Percentiles rank a stretch among this genome's conserved stretches.
phyloP scores from a whole-genome alignment of 2,113 vertebrate genomes.

The Zapornia atra region DNA sequence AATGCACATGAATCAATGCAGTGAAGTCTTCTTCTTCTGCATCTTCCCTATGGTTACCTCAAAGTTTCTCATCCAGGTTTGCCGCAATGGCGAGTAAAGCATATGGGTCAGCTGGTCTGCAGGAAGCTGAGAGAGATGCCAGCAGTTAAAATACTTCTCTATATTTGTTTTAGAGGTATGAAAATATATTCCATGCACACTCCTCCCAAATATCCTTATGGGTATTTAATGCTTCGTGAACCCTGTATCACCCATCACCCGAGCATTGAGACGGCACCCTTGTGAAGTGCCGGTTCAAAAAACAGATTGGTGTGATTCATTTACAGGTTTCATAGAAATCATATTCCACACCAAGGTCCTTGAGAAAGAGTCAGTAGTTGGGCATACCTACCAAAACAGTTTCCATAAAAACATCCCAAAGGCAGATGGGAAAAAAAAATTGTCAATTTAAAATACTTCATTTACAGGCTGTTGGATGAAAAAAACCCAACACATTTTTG shows the following conservation, averaged over 20 bases:
- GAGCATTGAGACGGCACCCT: not conserved
- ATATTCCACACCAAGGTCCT: not conserved
- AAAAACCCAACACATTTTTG: not conserved
- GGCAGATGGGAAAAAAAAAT: not conserved
- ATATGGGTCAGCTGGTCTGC: not conserved
- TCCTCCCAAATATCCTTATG: not conserved
- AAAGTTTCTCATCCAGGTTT: not conserved
- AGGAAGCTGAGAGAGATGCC: not conserved
- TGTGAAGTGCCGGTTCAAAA: not conserved
- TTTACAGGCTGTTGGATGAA: not conserved
- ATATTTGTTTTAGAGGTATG: not conserved
- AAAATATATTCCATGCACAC: not conserved
- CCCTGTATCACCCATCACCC: not conserved
- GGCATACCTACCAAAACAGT: not conserved
- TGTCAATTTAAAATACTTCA: not conserved
- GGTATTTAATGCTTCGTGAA: not conserved
- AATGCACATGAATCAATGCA: not conserved
- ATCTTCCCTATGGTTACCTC: not conserved
- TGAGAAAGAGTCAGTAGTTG: not conserved
- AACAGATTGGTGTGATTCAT: not conserved
- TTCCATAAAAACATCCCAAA: not conserved
- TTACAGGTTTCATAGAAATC: not conserved
- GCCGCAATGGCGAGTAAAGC: not conserved
- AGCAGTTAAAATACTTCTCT: not conserved
- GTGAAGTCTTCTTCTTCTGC: not conserved